These are phyloP conservation scores for Ectropis grisescens DNA, from an alignment of 1,140 invertebrate species.

Conservation along the genomic window DNA sequence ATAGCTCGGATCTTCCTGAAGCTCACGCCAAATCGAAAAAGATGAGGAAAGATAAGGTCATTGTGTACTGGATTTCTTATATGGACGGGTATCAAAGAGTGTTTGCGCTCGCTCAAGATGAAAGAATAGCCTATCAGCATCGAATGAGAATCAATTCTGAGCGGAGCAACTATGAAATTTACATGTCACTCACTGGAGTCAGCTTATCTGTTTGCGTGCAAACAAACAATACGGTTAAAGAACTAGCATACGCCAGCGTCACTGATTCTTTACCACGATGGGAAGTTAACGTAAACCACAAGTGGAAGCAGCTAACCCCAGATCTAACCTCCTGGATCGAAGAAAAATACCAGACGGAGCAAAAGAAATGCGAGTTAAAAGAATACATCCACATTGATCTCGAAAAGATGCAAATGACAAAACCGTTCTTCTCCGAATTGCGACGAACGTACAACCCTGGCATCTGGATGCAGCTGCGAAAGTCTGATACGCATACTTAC, in stretches of 20 bases:
- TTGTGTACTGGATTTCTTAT: conserved; percentile 88
- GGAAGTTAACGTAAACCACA: conserved; percentile 84
- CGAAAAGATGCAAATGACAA: conserved; percentile 88
- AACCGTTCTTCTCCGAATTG: conserved; percentile 87
- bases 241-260: conserved; percentile 77
- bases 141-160: conserved; percentile 79
- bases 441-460: conserved; percentile 81
- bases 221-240: conserved; percentile 56
- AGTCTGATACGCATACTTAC: conserved; percentile 77
- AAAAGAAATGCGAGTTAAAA: conserved; percentile 80
- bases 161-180: conserved; percentile 77
- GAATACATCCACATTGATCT: conserved; percentile 85
- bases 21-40: conserved; percentile 44
- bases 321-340: conserved; percentile 87
- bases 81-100: conserved; percentile 82
- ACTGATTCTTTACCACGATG: conserved; percentile 80
- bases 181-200: conserved; percentile 79
- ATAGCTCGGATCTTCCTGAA: conserved; percentile 60
- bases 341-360: conserved; percentile 80
- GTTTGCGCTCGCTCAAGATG: conserved; percentile 85
- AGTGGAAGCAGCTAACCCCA: conserved; percentile 83
- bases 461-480: conserved; percentile 80
- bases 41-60: conserved; percentile 71
- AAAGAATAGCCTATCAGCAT: conserved; percentile 78
- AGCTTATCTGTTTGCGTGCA: conserved; percentile 76